Conservation (phyloP, 2,888 invertebrate genomes). For the Rotaria macrura region DNA sequence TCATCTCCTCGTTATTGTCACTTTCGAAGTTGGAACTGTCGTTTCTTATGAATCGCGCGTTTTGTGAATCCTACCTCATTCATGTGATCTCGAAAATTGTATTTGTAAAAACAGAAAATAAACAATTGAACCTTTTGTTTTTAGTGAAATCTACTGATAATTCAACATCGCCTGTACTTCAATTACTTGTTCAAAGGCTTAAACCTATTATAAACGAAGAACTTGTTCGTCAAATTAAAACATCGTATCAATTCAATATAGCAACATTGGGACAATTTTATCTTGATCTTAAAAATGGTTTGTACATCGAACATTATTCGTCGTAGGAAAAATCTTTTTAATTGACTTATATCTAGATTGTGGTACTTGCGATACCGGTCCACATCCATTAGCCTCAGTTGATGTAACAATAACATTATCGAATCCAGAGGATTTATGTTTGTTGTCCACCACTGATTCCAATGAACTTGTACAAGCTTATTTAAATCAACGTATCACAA, state of each 20-base stretch:
- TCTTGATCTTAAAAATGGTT: conserved; percentile 14
- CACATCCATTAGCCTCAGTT: neutral
- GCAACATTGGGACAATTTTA: neutral
- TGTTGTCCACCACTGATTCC: neutral
- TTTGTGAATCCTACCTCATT: no score
- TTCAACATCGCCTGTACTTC: neutral
- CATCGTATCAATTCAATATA: neutral
- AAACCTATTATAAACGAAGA: neutral
- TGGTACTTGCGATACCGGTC: neutral
- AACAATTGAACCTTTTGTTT: neutral
- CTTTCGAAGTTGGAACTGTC: no score
- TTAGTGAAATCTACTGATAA: neutral
- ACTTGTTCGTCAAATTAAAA: neutral
- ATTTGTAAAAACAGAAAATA: no score
- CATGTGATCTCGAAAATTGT: no score
- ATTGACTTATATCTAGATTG: neutral
- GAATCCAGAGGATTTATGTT: neutral
- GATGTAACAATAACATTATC: conserved; percentile 6
- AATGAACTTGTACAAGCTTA: conserved; percentile 16
- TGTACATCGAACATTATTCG: neutral
- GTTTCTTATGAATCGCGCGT: no score
- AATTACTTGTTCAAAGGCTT: neutral
- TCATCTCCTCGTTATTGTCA: no score
- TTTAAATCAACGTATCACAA: conserved; percentile 15
- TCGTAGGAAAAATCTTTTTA: neutral